Evolutionary conservation across 2,888 invertebrate species (phyloP).

Genomic region (Spodoptera picta): DNA sequence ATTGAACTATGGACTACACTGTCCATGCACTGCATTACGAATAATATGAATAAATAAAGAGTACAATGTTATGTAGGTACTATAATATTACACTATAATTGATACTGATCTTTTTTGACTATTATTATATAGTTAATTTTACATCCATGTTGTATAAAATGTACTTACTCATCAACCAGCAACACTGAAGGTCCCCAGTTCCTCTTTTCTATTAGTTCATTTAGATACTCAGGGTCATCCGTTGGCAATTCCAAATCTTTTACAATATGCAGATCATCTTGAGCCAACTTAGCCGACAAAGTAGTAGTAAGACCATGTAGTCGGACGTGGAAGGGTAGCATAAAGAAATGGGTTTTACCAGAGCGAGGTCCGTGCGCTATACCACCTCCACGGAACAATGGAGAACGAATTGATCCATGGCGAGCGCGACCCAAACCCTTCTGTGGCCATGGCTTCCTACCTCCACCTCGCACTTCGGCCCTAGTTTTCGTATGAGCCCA

Average conservation of each 20-base stretch:
- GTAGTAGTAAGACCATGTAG: constrained; percentile 94
- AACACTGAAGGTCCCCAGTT: constrained; percentile 99
- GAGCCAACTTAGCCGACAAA: constrained; percentile 96
- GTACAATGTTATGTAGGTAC: too few relatives aligned
- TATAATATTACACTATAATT: too few relatives aligned
- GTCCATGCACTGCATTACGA: too few relatives aligned
- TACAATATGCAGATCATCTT: constrained; percentile 98
- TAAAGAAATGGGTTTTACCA: constrained; percentile 96
- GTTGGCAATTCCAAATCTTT: constrained; percentile 95
- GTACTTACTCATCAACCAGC: constrained; percentile 95
- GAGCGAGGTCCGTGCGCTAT: constrained; percentile 96
- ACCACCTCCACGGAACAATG: constrained; percentile 95
- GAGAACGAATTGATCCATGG: constrained; percentile 97
- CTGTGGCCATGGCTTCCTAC: constrained; percentile 98
- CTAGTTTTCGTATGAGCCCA: constrained; percentile 93
- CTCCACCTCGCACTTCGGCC: constrained; percentile 96
- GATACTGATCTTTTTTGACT: too few relatives aligned
- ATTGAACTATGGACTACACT: too few relatives aligned
- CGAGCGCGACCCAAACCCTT: constrained; percentile 97
- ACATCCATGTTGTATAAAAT: too few relatives aligned
- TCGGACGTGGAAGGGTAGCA: constrained; percentile 94
- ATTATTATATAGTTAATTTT: too few relatives aligned
- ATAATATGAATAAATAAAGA: too few relatives aligned
- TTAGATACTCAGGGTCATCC: constrained; percentile 93
- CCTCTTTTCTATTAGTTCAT: constrained; percentile 93